Conservation (phyloP, 2,888 invertebrate species). For the Drosophila neotestacea region DNA sequence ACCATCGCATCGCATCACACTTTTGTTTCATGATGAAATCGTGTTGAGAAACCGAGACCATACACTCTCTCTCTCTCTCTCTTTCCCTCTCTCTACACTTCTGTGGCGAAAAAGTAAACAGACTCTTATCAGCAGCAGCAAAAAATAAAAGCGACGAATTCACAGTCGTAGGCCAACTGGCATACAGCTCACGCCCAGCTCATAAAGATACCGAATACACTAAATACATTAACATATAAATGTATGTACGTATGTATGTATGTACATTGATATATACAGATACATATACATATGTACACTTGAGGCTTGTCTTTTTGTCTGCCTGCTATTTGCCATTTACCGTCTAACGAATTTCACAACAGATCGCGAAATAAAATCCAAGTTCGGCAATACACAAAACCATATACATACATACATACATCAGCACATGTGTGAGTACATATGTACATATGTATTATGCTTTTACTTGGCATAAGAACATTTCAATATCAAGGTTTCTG, state of each 20-base stretch:
- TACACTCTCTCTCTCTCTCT: background rate
- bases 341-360: constrained; percentile 41
- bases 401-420: too few relatives aligned
- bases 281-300: constrained; percentile 4
- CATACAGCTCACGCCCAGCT: constrained; percentile 63
- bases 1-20: constrained; percentile 31
- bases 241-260: too few relatives aligned
- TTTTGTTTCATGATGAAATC: constrained; percentile 41
- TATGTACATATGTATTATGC: too few relatives aligned
- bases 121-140: constrained; percentile 50
- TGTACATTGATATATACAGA: too few relatives aligned
- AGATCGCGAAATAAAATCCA: constrained; percentile 53
- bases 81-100: background rate
- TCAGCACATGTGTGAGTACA: too few relatives aligned
- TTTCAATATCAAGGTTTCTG: too few relatives aligned
- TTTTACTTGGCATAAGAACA: too few relatives aligned
- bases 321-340: constrained; percentile 37
- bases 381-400: too few relatives aligned
- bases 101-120: constrained; percentile 40
- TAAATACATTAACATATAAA: constrained; percentile 5
- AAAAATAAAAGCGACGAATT: constrained; percentile 11
- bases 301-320: constrained; percentile 51
- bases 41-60: constrained; percentile 1
- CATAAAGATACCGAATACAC: constrained; percentile 59
- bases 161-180: constrained; percentile 29